Evolutionary conservation across 1,140 invertebrate genomes (phyloP), one percentile per base, ranked within the genome.

Genomic region (Contarinia nasturtii): DNA sequence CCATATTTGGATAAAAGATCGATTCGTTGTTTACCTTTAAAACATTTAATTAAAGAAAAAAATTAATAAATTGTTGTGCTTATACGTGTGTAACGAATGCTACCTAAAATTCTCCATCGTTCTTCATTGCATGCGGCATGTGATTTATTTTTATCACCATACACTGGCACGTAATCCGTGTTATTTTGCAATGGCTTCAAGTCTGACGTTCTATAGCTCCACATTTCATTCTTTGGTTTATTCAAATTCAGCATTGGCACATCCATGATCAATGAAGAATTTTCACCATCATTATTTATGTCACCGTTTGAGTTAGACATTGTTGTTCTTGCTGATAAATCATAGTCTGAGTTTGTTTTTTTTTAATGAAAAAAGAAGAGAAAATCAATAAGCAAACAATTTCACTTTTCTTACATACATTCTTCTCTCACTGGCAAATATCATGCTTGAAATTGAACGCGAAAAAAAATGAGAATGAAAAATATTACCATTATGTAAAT

Each of bases 111-210:
- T 63, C 63, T 37, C 61, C 60, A 47, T 63, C 61, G 44, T 63
- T 61, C 37, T 49, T 54, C 34, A 52, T 54, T 22, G 51, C 50
- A 21, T 42, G 46, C 12, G 48, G 27, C 14, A n/a, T n/a, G n/a
- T n/a, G n/a, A n/a, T 45, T 58, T 34, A 47, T 44, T 18, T 20
- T 59, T 58, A 49, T 56, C 61, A 10, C 55, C 51, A 49, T 63
- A 63, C 11, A 63, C 61, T 0, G 61, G 61, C 19, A 54, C 59
- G 19, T 63, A 63, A 22, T 60, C 59, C 44, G 53, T 52, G 36
- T 55, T 49, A 49, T 54, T 57, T 52, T 57, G 54, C 37, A 61
- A 52, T 22, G 60, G 60, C 41, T 61, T 63, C 52, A 63, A 48
- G 46, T 56, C 53, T 53, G 60, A 55, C 8, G 44, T 8, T 33